A percentile compares a stretch with the other conserved stretches of the same genome.
phyloP scores from a whole-genome alignment of 2,797 vertebrate genomes.

The Petrocephalus sullivani region DNA sequence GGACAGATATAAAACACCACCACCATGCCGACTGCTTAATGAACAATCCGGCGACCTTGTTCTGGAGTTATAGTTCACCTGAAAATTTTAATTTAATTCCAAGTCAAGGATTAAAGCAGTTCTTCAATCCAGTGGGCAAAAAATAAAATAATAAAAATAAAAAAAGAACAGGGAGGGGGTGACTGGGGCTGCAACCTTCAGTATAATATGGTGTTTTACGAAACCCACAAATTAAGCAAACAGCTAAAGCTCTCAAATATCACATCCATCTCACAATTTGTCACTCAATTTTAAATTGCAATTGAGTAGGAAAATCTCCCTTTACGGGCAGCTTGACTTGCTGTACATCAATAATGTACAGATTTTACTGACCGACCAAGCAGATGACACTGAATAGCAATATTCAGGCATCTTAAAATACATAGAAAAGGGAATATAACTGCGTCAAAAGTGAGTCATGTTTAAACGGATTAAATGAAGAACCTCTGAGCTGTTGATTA shows the following conservation, averaged over 20 bases:
- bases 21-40: not conserved
- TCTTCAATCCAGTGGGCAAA: not conserved
- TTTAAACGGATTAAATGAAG: not conserved
- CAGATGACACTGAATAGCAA: not conserved
- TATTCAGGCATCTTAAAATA: slow-evolving; percentile 2
- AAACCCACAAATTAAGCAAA: not conserved
- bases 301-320: not conserved
- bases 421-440: not conserved
- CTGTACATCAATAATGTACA: slow-evolving; percentile 8
- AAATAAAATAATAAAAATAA: not conserved
- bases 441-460: not conserved
- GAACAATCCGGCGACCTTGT: not conserved
- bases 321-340: not conserved
- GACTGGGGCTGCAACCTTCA: not conserved
- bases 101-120: not conserved
- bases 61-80: not conserved
- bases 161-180: not conserved
- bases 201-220: not conserved
- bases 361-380: slow-evolving; percentile 1
- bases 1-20: not conserved
- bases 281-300: not conserved
- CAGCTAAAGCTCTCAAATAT: not conserved
- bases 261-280: not conserved
- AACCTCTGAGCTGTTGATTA: too few species aligned
- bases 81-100: not conserved